phyloP scores from a whole-genome alignment of 2,888 invertebrate species.

The Hemicrepidius hirtus region DNA sequence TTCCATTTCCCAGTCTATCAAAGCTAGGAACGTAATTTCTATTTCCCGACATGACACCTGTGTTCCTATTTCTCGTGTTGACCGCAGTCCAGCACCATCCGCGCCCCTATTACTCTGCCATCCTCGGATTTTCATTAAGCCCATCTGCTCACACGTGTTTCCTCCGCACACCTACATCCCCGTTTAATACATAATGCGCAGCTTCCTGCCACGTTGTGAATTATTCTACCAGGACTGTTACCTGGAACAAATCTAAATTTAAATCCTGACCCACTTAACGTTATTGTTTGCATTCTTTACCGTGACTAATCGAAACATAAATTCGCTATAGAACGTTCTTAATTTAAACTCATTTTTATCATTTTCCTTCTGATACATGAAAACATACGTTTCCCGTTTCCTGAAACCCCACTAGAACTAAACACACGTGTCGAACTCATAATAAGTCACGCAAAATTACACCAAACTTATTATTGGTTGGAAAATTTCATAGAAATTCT shows the following conservation, averaged over 20 bases:
- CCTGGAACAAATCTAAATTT: conserved; percentile 54
- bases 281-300: conserved; percentile 55
- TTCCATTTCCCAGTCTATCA: conserved; percentile 57
- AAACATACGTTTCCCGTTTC: conserved; percentile 7
- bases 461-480: background rate
- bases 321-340: conserved; percentile 29
- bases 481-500: no score
- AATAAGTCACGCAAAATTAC: background rate
- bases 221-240: conserved; percentile 47
- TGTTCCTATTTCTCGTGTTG: conserved; percentile 61
- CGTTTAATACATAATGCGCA: conserved; percentile 52
- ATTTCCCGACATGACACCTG: conserved; percentile 60
- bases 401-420: background rate
- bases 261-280: conserved; percentile 55
- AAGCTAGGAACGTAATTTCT: conserved; percentile 57
- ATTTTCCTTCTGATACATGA: background rate
- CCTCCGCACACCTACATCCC: conserved; percentile 55
- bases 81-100: conserved; percentile 63
- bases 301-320: conserved; percentile 52
- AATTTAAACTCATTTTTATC: background rate
- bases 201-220: conserved; percentile 51
- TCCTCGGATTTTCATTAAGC: conserved; percentile 66
- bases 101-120: conserved; percentile 62
- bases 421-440: background rate
- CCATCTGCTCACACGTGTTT: conserved; percentile 64